phyloP scores from a whole-genome alignment of 2,113 vertebrate genomes.

The Neodon shergylaensis region DNA sequence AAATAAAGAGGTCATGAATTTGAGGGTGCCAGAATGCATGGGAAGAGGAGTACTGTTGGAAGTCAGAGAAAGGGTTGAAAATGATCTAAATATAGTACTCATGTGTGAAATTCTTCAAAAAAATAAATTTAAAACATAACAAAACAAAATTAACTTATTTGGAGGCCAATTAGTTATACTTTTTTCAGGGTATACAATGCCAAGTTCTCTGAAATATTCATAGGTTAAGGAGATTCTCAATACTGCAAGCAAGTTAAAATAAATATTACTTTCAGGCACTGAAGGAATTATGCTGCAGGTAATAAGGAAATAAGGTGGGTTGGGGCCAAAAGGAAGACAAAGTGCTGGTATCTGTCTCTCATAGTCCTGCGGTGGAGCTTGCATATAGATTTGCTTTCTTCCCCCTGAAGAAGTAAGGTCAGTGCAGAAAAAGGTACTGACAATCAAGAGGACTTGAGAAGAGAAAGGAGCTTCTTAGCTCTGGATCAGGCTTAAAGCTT shows the following conservation, averaged over 20 bases:
- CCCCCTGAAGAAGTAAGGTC: background rate
- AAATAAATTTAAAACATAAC: background rate
- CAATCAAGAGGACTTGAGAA: background rate
- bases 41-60: background rate
- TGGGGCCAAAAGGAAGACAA: background rate
- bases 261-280: slow-evolving; percentile 49
- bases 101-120: background rate
- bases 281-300: background rate
- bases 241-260: slow-evolving; percentile 53
- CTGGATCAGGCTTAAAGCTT: background rate
- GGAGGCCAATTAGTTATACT: background rate
- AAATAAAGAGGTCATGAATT: background rate
- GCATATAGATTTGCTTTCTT: background rate
- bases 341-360: background rate
- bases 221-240: slow-evolving; percentile 50
- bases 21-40: background rate
- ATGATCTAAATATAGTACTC: background rate
- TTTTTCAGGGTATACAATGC: slow-evolving; percentile 35
- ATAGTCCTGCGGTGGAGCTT: accelerated
- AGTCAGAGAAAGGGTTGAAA: background rate
- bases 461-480: background rate
- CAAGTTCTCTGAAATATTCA: slow-evolving; percentile 27
- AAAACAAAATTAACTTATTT: slow-evolving; percentile 12
- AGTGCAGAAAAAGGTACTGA: background rate
- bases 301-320: background rate